These are phyloP conservation scores for Caenorhabditis latens DNA, from an alignment of 1,140 invertebrate species.

Conservation along the genomic window DNA sequence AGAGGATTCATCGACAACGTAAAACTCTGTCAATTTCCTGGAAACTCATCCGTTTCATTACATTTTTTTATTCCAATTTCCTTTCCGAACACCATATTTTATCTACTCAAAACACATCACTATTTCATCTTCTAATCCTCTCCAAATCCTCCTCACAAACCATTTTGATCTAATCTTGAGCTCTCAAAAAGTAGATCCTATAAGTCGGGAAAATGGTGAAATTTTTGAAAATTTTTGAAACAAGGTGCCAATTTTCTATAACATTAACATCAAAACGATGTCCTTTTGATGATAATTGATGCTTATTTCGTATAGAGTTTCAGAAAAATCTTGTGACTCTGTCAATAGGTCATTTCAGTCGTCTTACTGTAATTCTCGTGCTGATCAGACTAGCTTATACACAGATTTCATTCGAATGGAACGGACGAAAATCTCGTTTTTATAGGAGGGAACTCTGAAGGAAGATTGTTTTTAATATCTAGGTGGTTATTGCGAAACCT, in stretches of 20 bases:
- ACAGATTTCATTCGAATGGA: no score
- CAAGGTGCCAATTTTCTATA: neutral
- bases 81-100: neutral
- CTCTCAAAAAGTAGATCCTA: neutral
- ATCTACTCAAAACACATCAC: neutral
- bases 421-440: no score
- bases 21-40: neutral
- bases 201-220: neutral
- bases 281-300: neutral
- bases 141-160: constrained; percentile 4
- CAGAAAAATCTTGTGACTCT: neutral
- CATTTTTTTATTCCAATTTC: neutral
- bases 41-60: neutral
- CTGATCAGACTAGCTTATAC: no score
- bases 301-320: constrained; percentile 7
- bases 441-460: no score
- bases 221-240: neutral
- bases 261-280: neutral
- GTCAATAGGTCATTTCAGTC: neutral
- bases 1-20: neutral
- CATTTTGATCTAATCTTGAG: neutral
- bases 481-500: no score
- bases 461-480: no score
- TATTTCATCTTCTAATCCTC: neutral
- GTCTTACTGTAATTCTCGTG: neutral